Percentiles rank a stretch among this genome's conserved stretches.
Evolutionary conservation across 2,113 vertebrate species (phyloP).

Genomic region (Aegotheles bennettii): DNA sequence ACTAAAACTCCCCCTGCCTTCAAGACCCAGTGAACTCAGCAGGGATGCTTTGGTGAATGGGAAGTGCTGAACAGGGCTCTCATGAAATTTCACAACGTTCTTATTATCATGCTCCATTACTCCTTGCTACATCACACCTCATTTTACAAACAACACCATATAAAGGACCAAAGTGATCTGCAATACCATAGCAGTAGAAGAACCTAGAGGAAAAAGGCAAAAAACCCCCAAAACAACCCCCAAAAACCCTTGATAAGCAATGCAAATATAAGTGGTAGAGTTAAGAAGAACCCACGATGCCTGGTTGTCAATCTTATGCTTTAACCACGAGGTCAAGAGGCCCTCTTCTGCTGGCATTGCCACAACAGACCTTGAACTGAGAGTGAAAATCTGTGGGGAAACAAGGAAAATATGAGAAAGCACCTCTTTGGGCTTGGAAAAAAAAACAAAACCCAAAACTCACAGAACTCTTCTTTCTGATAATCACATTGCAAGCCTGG

Average conservation of each 20-base stretch:
- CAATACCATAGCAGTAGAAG: neutral
- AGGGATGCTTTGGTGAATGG: slow-evolving; percentile 5
- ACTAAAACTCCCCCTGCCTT: slow-evolving; percentile 12
- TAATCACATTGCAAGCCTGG: neutral
- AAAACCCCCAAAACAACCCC: neutral
- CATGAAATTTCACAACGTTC: neutral
- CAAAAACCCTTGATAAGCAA: slow-evolving; percentile 20
- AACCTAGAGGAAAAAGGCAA: neutral
- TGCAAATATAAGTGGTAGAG: slow-evolving; percentile 42
- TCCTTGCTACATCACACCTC: slow-evolving; percentile 14
- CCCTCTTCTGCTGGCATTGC: slow-evolving; percentile 65
- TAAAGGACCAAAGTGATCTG: slow-evolving; percentile 10
- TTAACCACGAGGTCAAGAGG: slow-evolving; percentile 58
- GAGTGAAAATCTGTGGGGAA: slow-evolving; percentile 67
- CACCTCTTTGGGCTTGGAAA: neutral
- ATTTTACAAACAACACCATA: slow-evolving; percentile 42
- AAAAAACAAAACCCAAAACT: neutral
- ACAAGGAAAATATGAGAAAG: slow-evolving; percentile 65
- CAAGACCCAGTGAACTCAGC: neutral
- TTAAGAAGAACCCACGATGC: slow-evolving; percentile 62
- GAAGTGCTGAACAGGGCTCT: slow-evolving; percentile 31
- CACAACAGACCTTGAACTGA: slow-evolving; percentile 66
- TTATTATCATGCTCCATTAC: slow-evolving; percentile 2
- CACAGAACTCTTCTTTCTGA: slow-evolving; percentile 8
- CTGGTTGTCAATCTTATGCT: slow-evolving; percentile 63